Evolutionary conservation across 2,113 vertebrate genomes (phyloP).

Genomic region (Phocoena sinus): DNA sequence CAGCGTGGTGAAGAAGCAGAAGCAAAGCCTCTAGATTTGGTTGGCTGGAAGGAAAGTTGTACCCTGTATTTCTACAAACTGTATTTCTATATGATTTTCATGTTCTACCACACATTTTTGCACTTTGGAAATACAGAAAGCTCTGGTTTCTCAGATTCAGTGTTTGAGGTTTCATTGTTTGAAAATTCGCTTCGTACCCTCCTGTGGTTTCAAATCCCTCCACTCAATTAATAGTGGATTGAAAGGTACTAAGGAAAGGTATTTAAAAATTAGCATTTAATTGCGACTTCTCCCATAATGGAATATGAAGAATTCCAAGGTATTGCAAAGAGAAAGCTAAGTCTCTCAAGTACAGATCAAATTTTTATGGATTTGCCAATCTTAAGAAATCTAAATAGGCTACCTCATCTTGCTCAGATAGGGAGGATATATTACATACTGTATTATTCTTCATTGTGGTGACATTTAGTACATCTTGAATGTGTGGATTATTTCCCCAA

Average conservation of each 20-base stretch:
- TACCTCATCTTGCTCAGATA: not conserved
- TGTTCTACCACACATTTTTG: not conserved
- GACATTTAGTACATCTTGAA: not conserved
- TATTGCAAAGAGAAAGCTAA: not conserved
- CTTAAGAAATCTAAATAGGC: slow-evolving; percentile 25
- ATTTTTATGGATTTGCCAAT: not conserved
- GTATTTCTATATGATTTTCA: not conserved
- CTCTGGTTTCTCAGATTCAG: slow-evolving; percentile 6
- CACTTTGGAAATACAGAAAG: not conserved
- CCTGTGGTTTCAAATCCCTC: slow-evolving; percentile 7
- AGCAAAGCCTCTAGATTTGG: not conserved
- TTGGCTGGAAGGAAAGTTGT: not conserved
- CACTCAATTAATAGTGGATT: slow-evolving; percentile 1
- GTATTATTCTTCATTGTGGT: not conserved
- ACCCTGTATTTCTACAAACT: not conserved
- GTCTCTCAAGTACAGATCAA: not conserved
- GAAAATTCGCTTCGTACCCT: not conserved
- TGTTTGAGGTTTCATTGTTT: not conserved
- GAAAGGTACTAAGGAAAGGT: not conserved
- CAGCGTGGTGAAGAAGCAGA: not conserved
- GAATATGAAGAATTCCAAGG: slow-evolving; percentile 26
- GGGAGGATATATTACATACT: not conserved
- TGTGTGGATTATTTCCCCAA: not conserved
- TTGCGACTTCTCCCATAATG: not conserved
- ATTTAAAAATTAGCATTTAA: slow-evolving; percentile 29